Conservation (phyloP, 2,797 vertebrate species). For the Alectoris magna region DNA sequence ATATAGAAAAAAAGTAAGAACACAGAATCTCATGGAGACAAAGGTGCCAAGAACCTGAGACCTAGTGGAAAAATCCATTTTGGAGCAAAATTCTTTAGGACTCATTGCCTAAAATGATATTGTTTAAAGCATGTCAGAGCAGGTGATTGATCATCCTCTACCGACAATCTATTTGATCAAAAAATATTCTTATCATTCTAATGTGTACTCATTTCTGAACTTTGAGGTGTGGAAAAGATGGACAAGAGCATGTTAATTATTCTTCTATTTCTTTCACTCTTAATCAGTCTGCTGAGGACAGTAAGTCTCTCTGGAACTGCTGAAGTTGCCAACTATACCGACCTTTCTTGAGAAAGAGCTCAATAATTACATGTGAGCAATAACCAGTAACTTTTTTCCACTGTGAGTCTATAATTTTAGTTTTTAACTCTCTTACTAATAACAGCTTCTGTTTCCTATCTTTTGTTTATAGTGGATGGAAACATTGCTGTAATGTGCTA, state of each 20-base stretch:
- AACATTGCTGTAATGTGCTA: background rate
- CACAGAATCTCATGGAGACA: background rate
- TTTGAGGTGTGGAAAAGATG: background rate
- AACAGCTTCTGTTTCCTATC: background rate
- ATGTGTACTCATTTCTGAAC: background rate
- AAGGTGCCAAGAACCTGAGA: background rate
- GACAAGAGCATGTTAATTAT: background rate
- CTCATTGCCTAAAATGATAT: background rate
- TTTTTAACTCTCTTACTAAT: background rate
- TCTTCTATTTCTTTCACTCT: background rate
- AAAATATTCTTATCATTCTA: background rate
- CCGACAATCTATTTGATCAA: background rate
- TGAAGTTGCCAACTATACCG: background rate
- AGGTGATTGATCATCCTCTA: background rate
- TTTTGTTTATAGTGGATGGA: conserved; percentile 24
- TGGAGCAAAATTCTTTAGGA: background rate
- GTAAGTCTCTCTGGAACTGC: background rate
- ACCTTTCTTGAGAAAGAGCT: conserved; percentile 35
- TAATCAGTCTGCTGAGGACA: background rate
- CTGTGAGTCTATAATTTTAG: background rate
- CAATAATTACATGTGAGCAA: background rate
- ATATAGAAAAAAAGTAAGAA: background rate
- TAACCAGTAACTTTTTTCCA: background rate
- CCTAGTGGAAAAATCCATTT: background rate
- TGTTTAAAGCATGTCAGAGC: background rate